Percentiles rank a stretch among this genome's conserved stretches.
phyloP scores from a whole-genome alignment of 2,797 vertebrate genomes.

The Liparis tanakae region DNA sequence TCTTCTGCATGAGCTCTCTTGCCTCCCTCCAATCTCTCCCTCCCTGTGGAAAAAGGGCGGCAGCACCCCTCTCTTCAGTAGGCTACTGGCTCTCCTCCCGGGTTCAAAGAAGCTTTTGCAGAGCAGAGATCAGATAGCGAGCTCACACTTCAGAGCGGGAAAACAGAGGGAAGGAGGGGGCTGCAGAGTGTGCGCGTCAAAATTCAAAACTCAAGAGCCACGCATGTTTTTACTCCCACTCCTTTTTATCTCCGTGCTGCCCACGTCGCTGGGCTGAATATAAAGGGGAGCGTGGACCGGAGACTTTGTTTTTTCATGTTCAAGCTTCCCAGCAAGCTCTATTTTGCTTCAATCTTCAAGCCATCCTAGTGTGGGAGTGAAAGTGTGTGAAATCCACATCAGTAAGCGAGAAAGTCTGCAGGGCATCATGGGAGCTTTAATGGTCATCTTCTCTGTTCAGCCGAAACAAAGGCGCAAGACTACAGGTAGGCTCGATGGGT shows the following conservation, averaged over 20 bases:
- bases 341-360: slow-evolving; percentile 21
- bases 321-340: slow-evolving; percentile 33
- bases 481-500: slow-evolving; percentile 70
- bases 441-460: slow-evolving; percentile 82
- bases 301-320: slow-evolving; percentile 36
- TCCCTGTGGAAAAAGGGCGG: slow-evolving; percentile 59
- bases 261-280: slow-evolving; percentile 58
- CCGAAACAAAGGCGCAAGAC: slow-evolving; percentile 74
- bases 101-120: slow-evolving; percentile 57
- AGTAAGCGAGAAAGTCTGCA: slow-evolving; percentile 62
- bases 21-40: slow-evolving; percentile 41
- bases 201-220: slow-evolving; percentile 65
- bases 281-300: slow-evolving; percentile 60
- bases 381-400: slow-evolving; percentile 68
- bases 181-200: slow-evolving; percentile 53
- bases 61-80: slow-evolving; percentile 44
- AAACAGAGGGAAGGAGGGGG: slow-evolving; percentile 42
- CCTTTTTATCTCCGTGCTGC: slow-evolving; percentile 50
- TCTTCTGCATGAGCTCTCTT: slow-evolving; percentile 50
- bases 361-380: slow-evolving; percentile 55
- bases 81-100: slow-evolving; percentile 54
- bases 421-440: slow-evolving; percentile 71
- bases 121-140: slow-evolving; percentile 48
- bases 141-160: slow-evolving; percentile 51
- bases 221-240: slow-evolving; percentile 54